phyloP scores from a whole-genome alignment of 2,113 vertebrate species.

The Polypterus bichir region DNA sequence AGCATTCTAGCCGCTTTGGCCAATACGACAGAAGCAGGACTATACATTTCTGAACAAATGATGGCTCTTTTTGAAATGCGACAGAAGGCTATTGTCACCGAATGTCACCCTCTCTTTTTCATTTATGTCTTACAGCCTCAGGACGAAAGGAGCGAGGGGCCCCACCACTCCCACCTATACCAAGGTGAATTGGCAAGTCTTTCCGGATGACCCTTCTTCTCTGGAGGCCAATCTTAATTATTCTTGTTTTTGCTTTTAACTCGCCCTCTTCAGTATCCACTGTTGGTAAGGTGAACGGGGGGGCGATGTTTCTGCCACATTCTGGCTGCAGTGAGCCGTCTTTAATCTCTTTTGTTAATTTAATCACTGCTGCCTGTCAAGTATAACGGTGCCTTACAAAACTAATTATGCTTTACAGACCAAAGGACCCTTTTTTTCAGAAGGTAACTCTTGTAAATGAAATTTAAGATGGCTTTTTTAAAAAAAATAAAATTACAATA shows the following conservation, averaged over 20 bases:
- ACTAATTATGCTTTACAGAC: neutral
- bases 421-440: neutral
- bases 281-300: neutral
- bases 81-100: too few species aligned
- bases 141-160: slow-evolving; percentile 81
- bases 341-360: slow-evolving; percentile 3
- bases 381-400: neutral
- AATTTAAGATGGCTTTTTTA: neutral
- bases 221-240: slow-evolving; percentile 16
- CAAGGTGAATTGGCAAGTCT: slow-evolving; percentile 66
- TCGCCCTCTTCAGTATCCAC: slow-evolving; percentile 1
- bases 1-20: too few species aligned
- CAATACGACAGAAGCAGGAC: too few species aligned
- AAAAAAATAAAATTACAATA: neutral
- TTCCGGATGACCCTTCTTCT: slow-evolving; percentile 19
- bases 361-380: neutral
- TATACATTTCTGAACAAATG: too few species aligned
- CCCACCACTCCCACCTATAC: slow-evolving; percentile 77
- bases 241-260: slow-evolving; percentile 13
- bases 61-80: too few species aligned
- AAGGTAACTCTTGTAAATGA: neutral
- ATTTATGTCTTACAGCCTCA: slow-evolving; percentile 52
- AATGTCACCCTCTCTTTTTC: slow-evolving; percentile 9
- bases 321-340: slow-evolving; percentile 1
- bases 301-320: neutral